Percentiles rank a stretch among this genome's conserved stretches.
These are phyloP conservation scores for Vicugna pacos DNA, from an alignment of 2,113 vertebrate species.

Conservation along the genomic window DNA sequence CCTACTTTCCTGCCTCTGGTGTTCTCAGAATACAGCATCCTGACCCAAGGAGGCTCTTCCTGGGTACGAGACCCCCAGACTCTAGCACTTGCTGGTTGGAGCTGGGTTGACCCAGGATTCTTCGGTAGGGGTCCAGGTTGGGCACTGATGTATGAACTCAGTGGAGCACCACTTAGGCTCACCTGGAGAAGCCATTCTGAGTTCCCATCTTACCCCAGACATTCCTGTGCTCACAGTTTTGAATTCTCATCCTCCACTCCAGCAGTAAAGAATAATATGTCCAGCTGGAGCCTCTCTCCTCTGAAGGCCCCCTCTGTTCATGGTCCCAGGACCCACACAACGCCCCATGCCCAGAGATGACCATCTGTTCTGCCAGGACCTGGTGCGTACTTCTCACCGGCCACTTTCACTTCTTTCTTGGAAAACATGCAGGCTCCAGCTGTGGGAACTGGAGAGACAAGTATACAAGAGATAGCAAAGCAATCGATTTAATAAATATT, in stretches of 20 bases:
- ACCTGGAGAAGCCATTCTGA: neutral
- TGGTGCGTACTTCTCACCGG: neutral
- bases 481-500: constrained; percentile 31
- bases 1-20: neutral
- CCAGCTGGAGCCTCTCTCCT: neutral
- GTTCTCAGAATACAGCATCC: neutral
- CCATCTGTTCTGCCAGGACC: neutral
- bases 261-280: neutral
- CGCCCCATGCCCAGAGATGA: neutral
- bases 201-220: neutral
- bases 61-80: neutral
- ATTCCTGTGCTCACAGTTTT: neutral
- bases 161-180: neutral
- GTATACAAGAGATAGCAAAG: constrained; percentile 28
- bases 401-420: constrained; percentile 3
- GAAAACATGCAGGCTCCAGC: neutral
- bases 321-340: neutral
- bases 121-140: neutral
- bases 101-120: neutral
- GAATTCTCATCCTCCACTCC: neutral
- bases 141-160: neutral
- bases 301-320: neutral
- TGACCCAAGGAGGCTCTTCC: neutral
- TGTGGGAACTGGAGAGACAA: constrained; percentile 10
- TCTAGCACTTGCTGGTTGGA: neutral